These are phyloP conservation scores for Spheniscus humboldti DNA, from an alignment of 2,797 vertebrate genomes.

Conservation along the genomic window DNA sequence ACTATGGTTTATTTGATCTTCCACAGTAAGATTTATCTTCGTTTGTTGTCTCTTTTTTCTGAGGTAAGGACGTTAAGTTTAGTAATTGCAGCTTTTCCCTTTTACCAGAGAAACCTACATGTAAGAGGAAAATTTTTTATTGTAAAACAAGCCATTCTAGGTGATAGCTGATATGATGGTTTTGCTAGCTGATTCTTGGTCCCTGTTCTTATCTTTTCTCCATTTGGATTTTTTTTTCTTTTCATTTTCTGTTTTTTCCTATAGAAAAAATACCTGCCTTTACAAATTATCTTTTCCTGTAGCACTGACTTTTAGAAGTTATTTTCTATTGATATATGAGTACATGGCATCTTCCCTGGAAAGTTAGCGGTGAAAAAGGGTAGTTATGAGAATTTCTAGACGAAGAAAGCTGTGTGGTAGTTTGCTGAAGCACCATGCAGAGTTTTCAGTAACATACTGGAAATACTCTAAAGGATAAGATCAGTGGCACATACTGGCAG, in stretches of 20 bases:
- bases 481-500: neutral
- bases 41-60: neutral
- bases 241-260: neutral
- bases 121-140: neutral
- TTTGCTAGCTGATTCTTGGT: neutral
- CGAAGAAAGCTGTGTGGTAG: neutral
- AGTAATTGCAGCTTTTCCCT: neutral
- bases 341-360: neutral
- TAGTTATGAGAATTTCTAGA: neutral
- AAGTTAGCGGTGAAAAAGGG: neutral
- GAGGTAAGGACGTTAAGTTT: neutral
- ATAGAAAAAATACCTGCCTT: neutral
- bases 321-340: neutral
- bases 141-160: neutral
- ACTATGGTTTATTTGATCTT: neutral
- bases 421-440: neutral
- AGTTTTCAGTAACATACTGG: neutral
- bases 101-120: neutral
- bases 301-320: neutral
- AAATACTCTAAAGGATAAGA: neutral
- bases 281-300: neutral
- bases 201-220: neutral
- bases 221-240: neutral
- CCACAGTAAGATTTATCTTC: neutral
- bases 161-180: neutral